phyloP scores from a whole-genome alignment of 2,797 vertebrate species.

The Falco berigora region DNA sequence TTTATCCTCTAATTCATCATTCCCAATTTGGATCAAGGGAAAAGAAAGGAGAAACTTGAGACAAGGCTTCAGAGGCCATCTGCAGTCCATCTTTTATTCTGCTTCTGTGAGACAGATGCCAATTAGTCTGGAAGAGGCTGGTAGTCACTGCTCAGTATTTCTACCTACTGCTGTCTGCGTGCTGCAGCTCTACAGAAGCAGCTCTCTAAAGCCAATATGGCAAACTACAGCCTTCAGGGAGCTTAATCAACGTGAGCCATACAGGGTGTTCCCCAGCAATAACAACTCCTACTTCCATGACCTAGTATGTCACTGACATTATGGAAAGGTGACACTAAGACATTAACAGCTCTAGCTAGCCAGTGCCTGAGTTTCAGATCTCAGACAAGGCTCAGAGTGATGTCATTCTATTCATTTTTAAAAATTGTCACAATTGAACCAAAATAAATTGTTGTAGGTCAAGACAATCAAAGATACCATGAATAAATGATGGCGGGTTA shows the following conservation, averaged over 20 bases:
- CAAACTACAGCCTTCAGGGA: not conserved
- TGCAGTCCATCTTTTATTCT: slow-evolving; percentile 46
- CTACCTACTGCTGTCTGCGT: not conserved
- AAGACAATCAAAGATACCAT: not conserved
- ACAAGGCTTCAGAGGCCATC: slow-evolving; percentile 50
- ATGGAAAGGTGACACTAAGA: not conserved
- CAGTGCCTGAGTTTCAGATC: not conserved
- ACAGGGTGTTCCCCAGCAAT: fast-evolving
- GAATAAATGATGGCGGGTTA: not conserved
- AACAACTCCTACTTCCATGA: not conserved
- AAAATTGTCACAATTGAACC: not conserved
- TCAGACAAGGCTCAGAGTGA: not conserved
- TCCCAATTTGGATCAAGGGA: slow-evolving; percentile 50
- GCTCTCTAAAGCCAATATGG: not conserved
- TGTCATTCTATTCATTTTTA: not conserved
- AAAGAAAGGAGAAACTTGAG: slow-evolving; percentile 40
- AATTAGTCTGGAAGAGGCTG: slow-evolving; percentile 2
- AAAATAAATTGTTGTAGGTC: not conserved
- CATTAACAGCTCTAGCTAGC: not conserved
- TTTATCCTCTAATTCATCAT: slow-evolving; percentile 51
- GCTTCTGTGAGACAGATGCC: slow-evolving; percentile 53
- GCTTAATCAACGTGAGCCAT: not conserved
- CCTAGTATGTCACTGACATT: not conserved
- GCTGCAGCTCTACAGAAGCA: not conserved
- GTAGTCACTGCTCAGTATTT: not conserved